These are phyloP conservation scores for Coreius guichenoti DNA, from an alignment of 2,797 vertebrate genomes.

Conservation along the genomic window DNA sequence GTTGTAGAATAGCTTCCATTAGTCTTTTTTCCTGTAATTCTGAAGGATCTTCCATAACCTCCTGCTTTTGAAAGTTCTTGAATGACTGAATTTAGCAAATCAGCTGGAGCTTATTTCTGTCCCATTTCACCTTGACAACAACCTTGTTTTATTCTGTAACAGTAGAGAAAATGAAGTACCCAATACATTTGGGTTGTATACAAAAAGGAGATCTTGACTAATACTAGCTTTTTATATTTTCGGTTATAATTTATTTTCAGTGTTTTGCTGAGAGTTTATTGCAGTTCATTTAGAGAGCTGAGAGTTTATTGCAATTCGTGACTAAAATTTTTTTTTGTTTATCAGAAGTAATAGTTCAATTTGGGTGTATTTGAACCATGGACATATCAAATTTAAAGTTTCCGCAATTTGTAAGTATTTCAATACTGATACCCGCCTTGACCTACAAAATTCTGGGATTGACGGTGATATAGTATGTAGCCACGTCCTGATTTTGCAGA, in stretches of 20 bases:
- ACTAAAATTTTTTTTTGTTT: background rate
- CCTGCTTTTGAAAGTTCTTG: background rate
- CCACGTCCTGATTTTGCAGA: too few relatives aligned
- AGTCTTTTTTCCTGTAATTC: background rate
- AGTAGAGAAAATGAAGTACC: background rate
- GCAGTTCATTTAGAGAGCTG: background rate
- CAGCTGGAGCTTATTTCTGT: conserved; percentile 5
- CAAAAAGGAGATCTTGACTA: background rate
- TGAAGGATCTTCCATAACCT: background rate
- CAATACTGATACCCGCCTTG: background rate
- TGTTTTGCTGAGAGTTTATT: background rate
- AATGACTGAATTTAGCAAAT: background rate
- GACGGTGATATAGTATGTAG: too few relatives aligned
- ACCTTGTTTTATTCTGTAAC: background rate
- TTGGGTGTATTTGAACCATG: too few relatives aligned
- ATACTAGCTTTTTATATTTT: background rate
- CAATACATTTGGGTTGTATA: background rate
- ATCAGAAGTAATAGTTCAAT: background rate
- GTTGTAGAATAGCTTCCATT: background rate
- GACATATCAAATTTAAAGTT: too few relatives aligned
- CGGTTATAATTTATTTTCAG: background rate
- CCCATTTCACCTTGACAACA: background rate
- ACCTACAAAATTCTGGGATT: background rate
- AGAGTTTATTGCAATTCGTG: background rate
- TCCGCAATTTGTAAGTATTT: too few relatives aligned